Base-by-base conservation (phyloP, 1,140 invertebrate species). In the Eubasilissa regina region DNA sequence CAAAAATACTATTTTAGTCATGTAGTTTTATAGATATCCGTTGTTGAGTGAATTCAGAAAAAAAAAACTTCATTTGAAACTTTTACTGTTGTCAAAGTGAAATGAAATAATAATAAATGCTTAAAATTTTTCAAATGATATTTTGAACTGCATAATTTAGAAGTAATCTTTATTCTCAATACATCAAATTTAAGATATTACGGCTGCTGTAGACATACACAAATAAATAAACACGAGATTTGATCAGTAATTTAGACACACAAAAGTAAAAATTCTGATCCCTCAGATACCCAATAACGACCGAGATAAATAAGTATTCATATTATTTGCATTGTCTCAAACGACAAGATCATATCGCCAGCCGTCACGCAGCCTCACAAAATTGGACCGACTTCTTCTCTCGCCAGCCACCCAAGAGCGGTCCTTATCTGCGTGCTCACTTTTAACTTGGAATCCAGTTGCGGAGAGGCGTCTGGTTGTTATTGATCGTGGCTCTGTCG, bases 311-410 rank as follows among this genome's bases (percentile, higher is more conserved):
- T 21, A 58, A 19, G 3, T 21, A 58, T 58, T 58, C 55, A 58
- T 58, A 58, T 35, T 35, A 35, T 58, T 58, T 15, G 55, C 55
- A 58, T 58, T 64, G 60, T 64, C 60, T 64, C 60, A 64, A 10
- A 64, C 60, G 60, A 64, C 60, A 64, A 64, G 60, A 64, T 64
- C 35, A 35, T 64, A 64, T 64, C 60, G 9, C 9, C 19, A n/a
- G 19, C 60, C 35, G 60, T 64, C 60, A 64, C 60, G 13, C 60
- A 25, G 60, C 3, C 19, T 64, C 60, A 64, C 60, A 64, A 25
- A 64, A 64, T 64, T 64, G 60, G 60, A 64, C 19, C 60, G n/a
- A 64, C 25, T 25, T 64, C n/a, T 64, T 3, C 60, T 4, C 13
- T 35, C 21, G 21, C 8, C 35, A 51, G 45, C 66, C 47, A 51